Percentiles rank a stretch among this genome's conserved stretches.
phyloP scores from a whole-genome alignment of 2,113 vertebrate genomes.

The Chaetodon auriga region DNA sequence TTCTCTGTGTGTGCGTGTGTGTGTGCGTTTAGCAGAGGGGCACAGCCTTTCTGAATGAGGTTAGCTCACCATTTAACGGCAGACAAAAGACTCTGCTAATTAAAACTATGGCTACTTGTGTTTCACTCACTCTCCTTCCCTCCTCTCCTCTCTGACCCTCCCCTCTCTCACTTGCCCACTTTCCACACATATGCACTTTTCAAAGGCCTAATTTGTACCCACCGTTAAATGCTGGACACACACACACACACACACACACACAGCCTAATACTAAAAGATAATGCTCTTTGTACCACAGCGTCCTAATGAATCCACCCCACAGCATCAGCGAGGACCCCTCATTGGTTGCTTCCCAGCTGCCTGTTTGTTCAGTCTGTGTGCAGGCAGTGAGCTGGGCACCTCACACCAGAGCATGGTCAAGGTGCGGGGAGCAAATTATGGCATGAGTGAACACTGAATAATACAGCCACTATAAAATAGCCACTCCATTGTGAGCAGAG shows the following conservation, averaged over 20 bases:
- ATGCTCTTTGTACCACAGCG: conserved; percentile 36
- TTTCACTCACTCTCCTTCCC: conserved; percentile 48
- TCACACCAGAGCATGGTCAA: conserved; percentile 38
- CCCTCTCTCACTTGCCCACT: conserved; percentile 46
- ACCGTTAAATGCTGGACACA: conserved; percentile 21
- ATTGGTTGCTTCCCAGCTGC: conserved; percentile 24
- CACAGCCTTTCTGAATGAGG: conserved; percentile 62
- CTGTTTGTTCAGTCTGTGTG: conserved; percentile 49
- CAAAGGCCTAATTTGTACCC: conserved; percentile 52
- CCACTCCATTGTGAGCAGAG: conserved; percentile 50
- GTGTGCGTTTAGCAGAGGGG: conserved; percentile 29
- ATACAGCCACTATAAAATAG: conserved; percentile 62
- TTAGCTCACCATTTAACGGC: conserved; percentile 72
- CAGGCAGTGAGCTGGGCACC: conserved; percentile 50
- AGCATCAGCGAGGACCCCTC: conserved; percentile 24
- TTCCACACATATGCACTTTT: conserved; percentile 51
- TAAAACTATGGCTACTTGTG: conserved; percentile 77
- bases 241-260: conserved; percentile 40
- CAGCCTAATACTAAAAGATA: conserved; percentile 35
- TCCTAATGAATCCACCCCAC: conserved; percentile 23
- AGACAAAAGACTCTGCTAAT: conserved; percentile 71
- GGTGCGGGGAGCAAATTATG: conserved; percentile 52
- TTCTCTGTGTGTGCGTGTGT: conserved; percentile 31
- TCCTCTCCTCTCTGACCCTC: conserved; percentile 41
- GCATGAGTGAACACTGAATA: conserved; percentile 65